A percentile compares a stretch with the other conserved stretches of the same genome.
Evolutionary conservation across 1,140 invertebrate species (phyloP).

Genomic region (Globodera rostochiensis): DNA sequence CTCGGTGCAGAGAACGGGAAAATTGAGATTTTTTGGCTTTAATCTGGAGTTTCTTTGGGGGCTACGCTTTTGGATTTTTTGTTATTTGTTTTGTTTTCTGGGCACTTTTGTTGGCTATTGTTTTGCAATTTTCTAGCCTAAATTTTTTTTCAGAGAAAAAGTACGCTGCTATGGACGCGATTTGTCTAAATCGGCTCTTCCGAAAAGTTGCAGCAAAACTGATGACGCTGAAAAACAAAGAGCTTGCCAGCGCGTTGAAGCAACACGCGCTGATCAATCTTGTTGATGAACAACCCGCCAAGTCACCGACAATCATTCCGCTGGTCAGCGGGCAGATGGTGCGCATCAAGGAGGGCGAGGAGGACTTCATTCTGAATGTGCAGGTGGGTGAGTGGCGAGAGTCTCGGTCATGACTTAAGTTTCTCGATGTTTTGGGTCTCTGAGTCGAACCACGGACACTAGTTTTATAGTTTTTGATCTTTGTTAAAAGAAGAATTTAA

Average conservation of each 20-base stretch:
- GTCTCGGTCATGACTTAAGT: no score
- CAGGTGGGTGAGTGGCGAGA: neutral
- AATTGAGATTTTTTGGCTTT: no score
- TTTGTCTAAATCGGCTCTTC: conserved; percentile 7
- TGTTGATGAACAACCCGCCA: conserved; percentile 1
- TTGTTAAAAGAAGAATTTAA: no score
- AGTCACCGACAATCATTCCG: neutral
- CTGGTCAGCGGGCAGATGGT: neutral
- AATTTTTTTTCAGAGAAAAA: conserved; percentile 18
- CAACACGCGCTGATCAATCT: conserved; percentile 5
- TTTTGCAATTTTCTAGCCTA: neutral
- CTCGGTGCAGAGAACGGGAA: no score
- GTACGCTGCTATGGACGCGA: conserved; percentile 23
- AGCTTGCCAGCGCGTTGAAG: neutral
- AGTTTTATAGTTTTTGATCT: no score
- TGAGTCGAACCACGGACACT: no score
- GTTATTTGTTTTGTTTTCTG: no score
- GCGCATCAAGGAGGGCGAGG: conserved; percentile 17
- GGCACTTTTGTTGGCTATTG: neutral
- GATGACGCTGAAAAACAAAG: neutral
- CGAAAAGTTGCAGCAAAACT: conserved; percentile 13
- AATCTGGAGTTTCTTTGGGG: no score
- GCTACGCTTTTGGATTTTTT: no score
- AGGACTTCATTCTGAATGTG: conserved; percentile 22
- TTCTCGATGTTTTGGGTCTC: no score